Base-by-base conservation (phyloP, 2,888 invertebrate genomes). In the Ditylenchus weischeri region DNA sequence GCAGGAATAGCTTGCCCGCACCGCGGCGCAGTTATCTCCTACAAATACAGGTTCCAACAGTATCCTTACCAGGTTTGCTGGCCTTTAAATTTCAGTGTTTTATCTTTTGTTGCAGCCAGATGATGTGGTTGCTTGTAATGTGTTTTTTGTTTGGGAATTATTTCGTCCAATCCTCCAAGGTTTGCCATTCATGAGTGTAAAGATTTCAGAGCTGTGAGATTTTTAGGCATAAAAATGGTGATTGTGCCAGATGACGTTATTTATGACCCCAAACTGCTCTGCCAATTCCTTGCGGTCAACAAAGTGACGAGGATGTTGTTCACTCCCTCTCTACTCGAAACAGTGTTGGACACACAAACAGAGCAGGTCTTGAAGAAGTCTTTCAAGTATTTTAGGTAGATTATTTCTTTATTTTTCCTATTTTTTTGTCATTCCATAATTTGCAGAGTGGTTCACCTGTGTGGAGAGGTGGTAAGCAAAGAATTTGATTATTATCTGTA, bases 131-230 rank as follows among this genome's bases (percentile, higher is more conserved):
- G 68, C 69, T 6, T 83, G 83, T 68, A 85, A 85, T 73, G 83
- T 85, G 13, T 85, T 85, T 79, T 85, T 85, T 74, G 83, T 84
- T 1, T 85, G 85, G 85, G 85, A 85, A 75, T 76, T 85, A 77
- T 73, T 85, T 21, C 69, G 85, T 65, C 85, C 85, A 57, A 76
- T 85, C 6, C 69, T 84, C 2, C 83, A 83, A 79, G 85, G 84
- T 82, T 71, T 23, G 58, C 54, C 1, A 2, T 43, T 10, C 5
- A 3, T 43, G 2, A 15, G 3, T 13, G 11, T 43, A 10, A 43
- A 43, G 2, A 15, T 10, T 1, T 15, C 5, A 43, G 8, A 15
- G 8, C 5, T 29, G 5, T 29, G 29, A 29, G 29, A 5, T 57
- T 69, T 72, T 8, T 71, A 84, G 83, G 84, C 36, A 71, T 81